Base-by-base conservation (phyloP, 1,140 invertebrate species). In the Drepana arcuata region DNA sequence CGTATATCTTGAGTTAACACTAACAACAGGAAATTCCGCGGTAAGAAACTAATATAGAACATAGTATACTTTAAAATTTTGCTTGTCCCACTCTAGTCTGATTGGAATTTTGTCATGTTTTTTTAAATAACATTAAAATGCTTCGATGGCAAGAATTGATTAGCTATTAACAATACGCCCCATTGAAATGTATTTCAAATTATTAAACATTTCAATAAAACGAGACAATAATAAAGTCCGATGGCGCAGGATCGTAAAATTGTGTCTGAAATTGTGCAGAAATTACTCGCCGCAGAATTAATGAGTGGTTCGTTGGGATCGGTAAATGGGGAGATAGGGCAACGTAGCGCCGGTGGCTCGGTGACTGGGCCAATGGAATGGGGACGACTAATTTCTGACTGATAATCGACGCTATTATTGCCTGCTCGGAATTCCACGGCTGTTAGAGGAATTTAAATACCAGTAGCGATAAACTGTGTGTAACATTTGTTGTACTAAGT, bases 321-420 rank as follows among this genome's bases (percentile, higher is more conserved):
- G 32, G 23, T 16, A 12, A 23, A 28, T 13, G 16, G 33, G 38
- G 11, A 21, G 14, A 7, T n/a, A 18, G 33, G 33, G 28, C 10
- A 16, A 28, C 31, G 25, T 28, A n/a, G 28, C 7, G 25, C 33
- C 33, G 13, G 16, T 25, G 36, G 12, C 16, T 30, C 28, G 34
- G 37, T 39, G 14, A 25, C 7, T n/a, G n/a, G n/a, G n/a, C n/a
- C n/a, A n/a, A 24, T 11, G 21, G 18, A 24, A 34, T 25, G 36
- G n/a, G 26, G 25, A 45, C 33, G 35, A 11, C 36, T 45, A 45
- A 45, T 45, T 45, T 39, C 36, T 27, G 32, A 32, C 34, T 26
- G 42, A 39, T 45, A 40, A 45, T 39, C 30, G 42, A 33, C 29
- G 34, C 13, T 33, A 44, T 44, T 33, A 38, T 27, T 23, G 29